phyloP scores from a whole-genome alignment of 2,888 invertebrate species.

The Sarcophaga caerulescens region DNA sequence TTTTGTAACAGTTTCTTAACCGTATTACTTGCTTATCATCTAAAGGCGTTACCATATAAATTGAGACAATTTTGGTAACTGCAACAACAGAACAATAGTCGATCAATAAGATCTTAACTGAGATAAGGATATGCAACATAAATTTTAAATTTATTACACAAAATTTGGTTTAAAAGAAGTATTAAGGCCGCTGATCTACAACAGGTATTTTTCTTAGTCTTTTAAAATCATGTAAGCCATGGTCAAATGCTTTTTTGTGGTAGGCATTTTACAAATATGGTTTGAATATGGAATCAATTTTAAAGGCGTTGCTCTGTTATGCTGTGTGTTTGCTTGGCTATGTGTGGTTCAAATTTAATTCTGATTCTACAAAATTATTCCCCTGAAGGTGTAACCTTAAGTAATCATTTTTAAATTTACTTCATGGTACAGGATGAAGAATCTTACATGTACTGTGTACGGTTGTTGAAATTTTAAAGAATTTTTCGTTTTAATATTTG shows the following conservation, averaged over 20 bases:
- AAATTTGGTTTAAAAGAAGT: background rate
- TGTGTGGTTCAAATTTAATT: conserved; percentile 4
- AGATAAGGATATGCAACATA: conserved; percentile 45
- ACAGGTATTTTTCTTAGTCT: background rate
- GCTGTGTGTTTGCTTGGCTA: background rate
- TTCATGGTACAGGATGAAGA: background rate
- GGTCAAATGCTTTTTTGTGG: background rate
- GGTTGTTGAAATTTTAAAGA: no score
- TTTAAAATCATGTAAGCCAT: background rate
- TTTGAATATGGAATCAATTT: background rate
- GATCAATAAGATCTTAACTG: conserved; percentile 5
- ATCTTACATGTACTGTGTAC: no score
- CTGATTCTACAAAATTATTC: background rate
- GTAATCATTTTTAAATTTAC: conserved; percentile 47
- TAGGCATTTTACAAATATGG: background rate
- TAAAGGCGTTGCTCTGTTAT: conserved; percentile 18
- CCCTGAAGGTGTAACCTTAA: conserved; percentile 47
- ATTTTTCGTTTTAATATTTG: background rate
- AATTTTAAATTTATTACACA: background rate
- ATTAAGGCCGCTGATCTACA: no score
- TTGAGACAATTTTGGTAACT: conserved; percentile 42
- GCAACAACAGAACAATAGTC: conserved; percentile 14
- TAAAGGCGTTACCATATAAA: conserved; percentile 57
- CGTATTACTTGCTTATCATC: background rate
- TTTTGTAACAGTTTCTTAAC: background rate